Conservation (phyloP, 92 coral and sea anemone species). For the Diadumene lineata region DNA sequence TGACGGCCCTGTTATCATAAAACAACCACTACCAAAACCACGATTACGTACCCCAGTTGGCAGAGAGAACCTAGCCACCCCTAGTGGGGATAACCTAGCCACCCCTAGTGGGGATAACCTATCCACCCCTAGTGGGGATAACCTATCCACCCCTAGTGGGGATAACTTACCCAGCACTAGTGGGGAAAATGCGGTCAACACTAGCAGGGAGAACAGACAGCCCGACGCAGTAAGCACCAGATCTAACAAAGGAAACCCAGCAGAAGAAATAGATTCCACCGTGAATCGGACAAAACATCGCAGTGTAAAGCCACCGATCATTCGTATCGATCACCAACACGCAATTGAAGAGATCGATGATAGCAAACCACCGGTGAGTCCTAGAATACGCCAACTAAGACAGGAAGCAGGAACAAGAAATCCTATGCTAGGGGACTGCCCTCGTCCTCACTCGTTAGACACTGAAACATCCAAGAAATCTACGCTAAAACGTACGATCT, state of each 20-base stretch:
- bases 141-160: neutral
- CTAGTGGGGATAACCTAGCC: neutral
- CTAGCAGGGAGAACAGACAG: neutral
- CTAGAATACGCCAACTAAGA: constrained; percentile 10
- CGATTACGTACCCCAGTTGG: neutral
- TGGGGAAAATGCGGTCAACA: neutral
- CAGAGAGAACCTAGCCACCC: neutral
- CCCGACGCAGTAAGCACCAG: too few species aligned
- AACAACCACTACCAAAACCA: neutral
- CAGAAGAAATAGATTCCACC: neutral
- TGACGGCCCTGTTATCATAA: neutral
- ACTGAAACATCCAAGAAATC: constrained; percentile 1
- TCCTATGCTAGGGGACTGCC: constrained; percentile 12
- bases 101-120: neutral
- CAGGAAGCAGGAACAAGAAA: constrained; percentile 2
- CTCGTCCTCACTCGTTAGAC: constrained; percentile 23
- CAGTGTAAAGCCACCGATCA: neutral
- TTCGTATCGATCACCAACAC: neutral
- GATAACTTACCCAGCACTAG: neutral
- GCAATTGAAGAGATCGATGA: neutral
- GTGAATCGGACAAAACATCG: constrained; percentile 1
- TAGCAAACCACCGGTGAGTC: neutral
- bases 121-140: neutral
- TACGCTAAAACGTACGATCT: constrained; percentile 1
- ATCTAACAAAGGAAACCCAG: neutral